Percentiles rank a stretch among this genome's conserved stretches.
Evolutionary conservation across 2,888 invertebrate species (phyloP).

Genomic region (Conchocele bisecta): DNA sequence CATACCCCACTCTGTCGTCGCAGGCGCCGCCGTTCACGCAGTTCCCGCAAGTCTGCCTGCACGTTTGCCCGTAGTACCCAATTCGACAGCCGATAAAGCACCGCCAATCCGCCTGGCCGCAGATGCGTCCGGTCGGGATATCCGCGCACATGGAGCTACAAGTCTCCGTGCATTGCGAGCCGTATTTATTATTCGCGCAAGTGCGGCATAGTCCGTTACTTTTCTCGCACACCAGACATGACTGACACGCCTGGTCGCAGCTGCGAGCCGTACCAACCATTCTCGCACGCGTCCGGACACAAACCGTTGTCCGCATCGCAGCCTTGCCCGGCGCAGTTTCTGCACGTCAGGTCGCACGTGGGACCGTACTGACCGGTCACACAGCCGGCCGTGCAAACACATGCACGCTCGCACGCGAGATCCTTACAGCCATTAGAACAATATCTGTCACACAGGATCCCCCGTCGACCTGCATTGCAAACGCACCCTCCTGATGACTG

Average conservation of each 20-base stretch:
- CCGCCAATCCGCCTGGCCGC: constrained; percentile 17
- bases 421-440: constrained; percentile 38
- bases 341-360: constrained; percentile 28
- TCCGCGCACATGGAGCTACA: constrained; percentile 15
- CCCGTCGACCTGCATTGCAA: constrained; percentile 25
- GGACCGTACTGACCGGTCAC: constrained; percentile 27
- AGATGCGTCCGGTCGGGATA: neutral
- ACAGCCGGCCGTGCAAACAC: constrained; percentile 35
- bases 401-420: constrained; percentile 17
- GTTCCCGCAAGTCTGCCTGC: too few relatives aligned
- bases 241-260: too few relatives aligned
- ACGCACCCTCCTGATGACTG: constrained; percentile 30
- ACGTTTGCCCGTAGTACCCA: too few relatives aligned
- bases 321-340: constrained; percentile 19
- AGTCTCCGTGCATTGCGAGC: constrained; percentile 2
- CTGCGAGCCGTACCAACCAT: constrained; percentile 21
- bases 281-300: constrained; percentile 7
- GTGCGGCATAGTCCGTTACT: too few relatives aligned
- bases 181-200: too few relatives aligned
- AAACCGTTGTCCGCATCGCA: constrained; percentile 22
- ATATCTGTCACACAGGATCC: constrained; percentile 18
- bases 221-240: too few relatives aligned
- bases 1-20: too few relatives aligned
- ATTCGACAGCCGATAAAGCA: too few relatives aligned
- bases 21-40: too few relatives aligned